Base-by-base conservation (phyloP, 2,888 invertebrate genomes). In the Trachelus iudaicus region DNA sequence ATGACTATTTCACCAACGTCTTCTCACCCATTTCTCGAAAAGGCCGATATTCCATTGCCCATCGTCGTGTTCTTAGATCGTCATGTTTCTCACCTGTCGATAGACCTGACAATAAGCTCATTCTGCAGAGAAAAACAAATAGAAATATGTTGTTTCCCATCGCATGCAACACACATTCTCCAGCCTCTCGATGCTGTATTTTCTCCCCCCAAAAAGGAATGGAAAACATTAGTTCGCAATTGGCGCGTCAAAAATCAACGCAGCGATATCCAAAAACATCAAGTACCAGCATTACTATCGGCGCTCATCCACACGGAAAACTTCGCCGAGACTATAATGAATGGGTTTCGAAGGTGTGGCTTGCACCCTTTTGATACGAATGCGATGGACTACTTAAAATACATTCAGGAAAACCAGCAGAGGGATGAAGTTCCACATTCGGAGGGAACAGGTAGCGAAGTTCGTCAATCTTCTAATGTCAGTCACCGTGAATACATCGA, bases 21-120 rank as follows among this genome's bases (percentile, higher is more conserved):
- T 86, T 86, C 79, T n/a, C 34, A 82, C 73, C 84, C 86, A 71
- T 87, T 76, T 69, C 77, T 87, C 9, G 56, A 79, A 11, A 74
- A 85, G 77, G 81, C 78, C 34, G 73, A 82, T 34, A 81, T 83
- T 80, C 74, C 75, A 79, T 40, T 83, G 33, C 85, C 86, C 23
- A 83, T 87, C 1, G 79, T 87, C 30, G 80, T 87, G 12, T 87
- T 86, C 79, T 78, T 87, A 34, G 85, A 88, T 82, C 84, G 86
- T 30, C 85, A 86, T 80, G 71, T 79, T 71, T 87, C 86, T 40
- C 85, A 87, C 77, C 56, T 87, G 73, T 82, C 80, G 56, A 33
- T 83, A 15, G 79, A 83, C 34, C 77, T 87, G 30, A n/a, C n/a
- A n/a, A n/a, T n/a, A n/a, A 84, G 85, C 76, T 40, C 76, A 71